phyloP scores from a whole-genome alignment of 2,113 vertebrate species.

The Eclectus roratus region DNA sequence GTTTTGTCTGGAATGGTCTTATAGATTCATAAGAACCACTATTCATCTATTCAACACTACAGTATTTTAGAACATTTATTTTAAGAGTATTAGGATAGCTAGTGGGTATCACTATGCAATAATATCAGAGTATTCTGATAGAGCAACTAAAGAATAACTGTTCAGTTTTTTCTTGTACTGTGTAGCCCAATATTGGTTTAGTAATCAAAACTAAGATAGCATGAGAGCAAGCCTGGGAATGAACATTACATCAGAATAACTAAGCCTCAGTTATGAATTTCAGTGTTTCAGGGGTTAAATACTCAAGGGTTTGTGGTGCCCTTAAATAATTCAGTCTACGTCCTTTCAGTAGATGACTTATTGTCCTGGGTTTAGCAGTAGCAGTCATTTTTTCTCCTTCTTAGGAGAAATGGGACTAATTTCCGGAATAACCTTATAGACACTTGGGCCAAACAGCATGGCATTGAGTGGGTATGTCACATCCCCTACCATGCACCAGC shows the following conservation, averaged over 20 bases:
- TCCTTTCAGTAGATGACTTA: constrained; percentile 7
- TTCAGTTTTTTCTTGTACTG: not conserved
- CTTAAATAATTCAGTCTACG: constrained; percentile 48
- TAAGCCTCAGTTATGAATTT: not conserved
- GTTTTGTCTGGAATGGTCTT: not conserved
- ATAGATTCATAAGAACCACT: not conserved
- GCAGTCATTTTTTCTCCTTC: too few relatives aligned
- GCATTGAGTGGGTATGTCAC: too few relatives aligned
- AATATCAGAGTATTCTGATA: not conserved
- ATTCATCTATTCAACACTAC: not conserved
- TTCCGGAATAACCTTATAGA: too few relatives aligned
- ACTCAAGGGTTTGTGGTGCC: constrained; percentile 1
- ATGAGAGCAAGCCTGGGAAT: not conserved
- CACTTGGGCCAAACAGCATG: too few relatives aligned
- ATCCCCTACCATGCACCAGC: too few relatives aligned
- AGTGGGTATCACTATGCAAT: not conserved
- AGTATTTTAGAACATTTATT: not conserved
- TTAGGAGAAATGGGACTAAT: too few relatives aligned
- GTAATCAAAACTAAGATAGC: not conserved
- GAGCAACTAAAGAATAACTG: not conserved
- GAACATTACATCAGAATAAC: not conserved
- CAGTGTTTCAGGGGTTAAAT: not conserved
- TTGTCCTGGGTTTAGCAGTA: too few relatives aligned
- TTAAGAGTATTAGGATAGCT: not conserved
- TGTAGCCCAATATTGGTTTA: not conserved